These are phyloP conservation scores for Brachypodius melanocephalos DNA, from an alignment of 2,113 vertebrate genomes.

Conservation along the genomic window DNA sequence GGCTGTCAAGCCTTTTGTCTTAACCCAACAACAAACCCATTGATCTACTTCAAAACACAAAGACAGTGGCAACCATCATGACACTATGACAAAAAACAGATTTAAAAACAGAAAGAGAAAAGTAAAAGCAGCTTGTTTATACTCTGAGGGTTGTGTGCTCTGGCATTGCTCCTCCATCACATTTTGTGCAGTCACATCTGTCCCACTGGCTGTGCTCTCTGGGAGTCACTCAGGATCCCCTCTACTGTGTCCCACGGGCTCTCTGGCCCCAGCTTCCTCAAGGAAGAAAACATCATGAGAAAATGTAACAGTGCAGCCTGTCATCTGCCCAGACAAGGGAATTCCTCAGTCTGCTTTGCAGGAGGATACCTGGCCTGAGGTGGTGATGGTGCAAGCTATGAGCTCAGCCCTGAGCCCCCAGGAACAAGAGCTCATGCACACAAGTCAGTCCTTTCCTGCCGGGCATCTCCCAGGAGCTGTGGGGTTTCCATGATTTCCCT, in stretches of 20 bases:
- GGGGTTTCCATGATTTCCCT: rapidly evolving
- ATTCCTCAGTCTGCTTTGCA: background rate
- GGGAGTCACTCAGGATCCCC: background rate
- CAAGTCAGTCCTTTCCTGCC: background rate
- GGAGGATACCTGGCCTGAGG: rapidly evolving
- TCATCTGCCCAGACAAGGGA: background rate
- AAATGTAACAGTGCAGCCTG: rapidly evolving
- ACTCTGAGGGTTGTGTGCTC: background rate
- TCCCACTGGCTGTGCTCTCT: background rate
- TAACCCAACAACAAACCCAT: background rate
- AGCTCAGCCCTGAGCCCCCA: rapidly evolving
- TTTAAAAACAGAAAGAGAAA: background rate
- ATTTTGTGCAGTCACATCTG: rapidly evolving
- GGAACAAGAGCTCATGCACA: rapidly evolving
- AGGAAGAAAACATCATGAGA: background rate
- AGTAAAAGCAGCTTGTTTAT: background rate
- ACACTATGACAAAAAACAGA: background rate
- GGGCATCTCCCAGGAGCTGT: background rate
- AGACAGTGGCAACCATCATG: background rate
- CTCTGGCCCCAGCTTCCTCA: background rate
- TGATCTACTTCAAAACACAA: conserved; percentile 37
- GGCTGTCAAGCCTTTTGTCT: conserved; percentile 52
- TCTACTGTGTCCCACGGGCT: rapidly evolving
- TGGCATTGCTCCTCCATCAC: background rate
- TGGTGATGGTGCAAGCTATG: rapidly evolving